A percentile compares a stretch with the other conserved stretches of the same genome.
Conservation (phyloP, 2,113 vertebrate genomes). For the Mixornis gularis region DNA sequence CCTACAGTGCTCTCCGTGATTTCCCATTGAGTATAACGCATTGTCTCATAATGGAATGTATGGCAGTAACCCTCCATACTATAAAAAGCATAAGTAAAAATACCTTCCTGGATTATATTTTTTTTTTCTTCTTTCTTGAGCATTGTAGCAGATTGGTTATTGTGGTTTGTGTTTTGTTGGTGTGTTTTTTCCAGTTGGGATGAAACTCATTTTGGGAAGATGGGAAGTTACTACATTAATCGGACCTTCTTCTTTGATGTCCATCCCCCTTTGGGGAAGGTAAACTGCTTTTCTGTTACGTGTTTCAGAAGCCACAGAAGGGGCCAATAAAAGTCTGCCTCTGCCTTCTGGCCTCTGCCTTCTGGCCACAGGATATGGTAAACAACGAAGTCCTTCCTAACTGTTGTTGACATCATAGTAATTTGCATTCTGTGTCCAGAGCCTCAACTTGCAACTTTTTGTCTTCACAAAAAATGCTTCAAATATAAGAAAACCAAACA, state of each 20-base stretch:
- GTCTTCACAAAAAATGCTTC: background rate
- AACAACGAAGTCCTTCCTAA: background rate
- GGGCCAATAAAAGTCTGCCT: background rate
- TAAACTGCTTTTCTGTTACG: constrained; percentile 44
- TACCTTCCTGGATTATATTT: background rate
- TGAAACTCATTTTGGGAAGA: constrained; percentile 99
- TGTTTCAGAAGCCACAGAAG: background rate
- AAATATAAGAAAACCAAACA: background rate
- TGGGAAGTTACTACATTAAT: constrained; percentile 99
- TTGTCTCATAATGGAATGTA: background rate
- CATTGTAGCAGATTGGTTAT: background rate
- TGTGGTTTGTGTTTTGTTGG: background rate
- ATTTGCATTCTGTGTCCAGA: background rate
- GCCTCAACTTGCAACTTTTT: background rate
- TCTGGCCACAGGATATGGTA: background rate
- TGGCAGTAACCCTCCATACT: background rate
- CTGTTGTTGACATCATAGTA: background rate
- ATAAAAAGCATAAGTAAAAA: background rate
- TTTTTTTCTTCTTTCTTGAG: background rate
- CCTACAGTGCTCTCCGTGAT: background rate
- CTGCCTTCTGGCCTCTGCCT: background rate
- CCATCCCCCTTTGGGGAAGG: constrained; percentile 95
- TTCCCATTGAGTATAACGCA: background rate
- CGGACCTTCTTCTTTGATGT: constrained; percentile 98
- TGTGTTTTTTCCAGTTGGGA: constrained; percentile 85